Evolutionary conservation across 2,888 invertebrate genomes (phyloP).

Genomic region (Rutpela maculata): DNA sequence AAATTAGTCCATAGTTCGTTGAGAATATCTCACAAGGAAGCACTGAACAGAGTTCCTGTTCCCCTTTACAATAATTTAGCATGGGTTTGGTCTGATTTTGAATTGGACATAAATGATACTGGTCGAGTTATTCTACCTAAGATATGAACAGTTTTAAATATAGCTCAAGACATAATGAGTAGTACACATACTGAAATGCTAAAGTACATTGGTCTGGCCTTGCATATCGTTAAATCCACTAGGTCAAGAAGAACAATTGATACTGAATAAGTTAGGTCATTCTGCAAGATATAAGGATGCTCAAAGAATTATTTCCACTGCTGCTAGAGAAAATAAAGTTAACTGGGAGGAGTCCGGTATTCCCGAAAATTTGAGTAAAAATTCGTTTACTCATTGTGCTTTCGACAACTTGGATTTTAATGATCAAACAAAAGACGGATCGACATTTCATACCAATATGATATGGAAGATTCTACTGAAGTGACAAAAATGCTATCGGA

Average conservation of each 20-base stretch:
- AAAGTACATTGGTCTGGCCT: conserved; percentile 9
- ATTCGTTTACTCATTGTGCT: conserved; percentile 1
- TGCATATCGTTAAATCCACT: conserved; percentile 3
- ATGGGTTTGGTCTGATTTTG: background rate
- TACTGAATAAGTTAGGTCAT: conserved; percentile 10
- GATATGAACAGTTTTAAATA: background rate
- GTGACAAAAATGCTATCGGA: background rate
- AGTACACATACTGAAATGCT: conserved; percentile 5
- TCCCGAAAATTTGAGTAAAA: conserved; percentile 1
- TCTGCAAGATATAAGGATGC: background rate
- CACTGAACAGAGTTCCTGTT: conserved; percentile 1
- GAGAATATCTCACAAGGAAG: background rate
- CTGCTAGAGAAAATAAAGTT: conserved; percentile 5
- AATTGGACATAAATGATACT: background rate
- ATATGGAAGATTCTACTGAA: background rate
- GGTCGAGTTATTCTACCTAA: conserved; percentile 1
- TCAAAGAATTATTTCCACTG: conserved; percentile 3
- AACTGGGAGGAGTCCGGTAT: background rate
- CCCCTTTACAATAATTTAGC: conserved; percentile 6
- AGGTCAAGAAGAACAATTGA: conserved; percentile 8
- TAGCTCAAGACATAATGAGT: conserved; percentile 14
- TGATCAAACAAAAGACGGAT: background rate
- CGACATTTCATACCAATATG: background rate
- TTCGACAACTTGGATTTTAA: conserved; percentile 4
- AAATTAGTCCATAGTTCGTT: background rate